Evolutionary conservation across 2,113 vertebrate species (phyloP).

Genomic region (Tragelaphus scriptus): DNA sequence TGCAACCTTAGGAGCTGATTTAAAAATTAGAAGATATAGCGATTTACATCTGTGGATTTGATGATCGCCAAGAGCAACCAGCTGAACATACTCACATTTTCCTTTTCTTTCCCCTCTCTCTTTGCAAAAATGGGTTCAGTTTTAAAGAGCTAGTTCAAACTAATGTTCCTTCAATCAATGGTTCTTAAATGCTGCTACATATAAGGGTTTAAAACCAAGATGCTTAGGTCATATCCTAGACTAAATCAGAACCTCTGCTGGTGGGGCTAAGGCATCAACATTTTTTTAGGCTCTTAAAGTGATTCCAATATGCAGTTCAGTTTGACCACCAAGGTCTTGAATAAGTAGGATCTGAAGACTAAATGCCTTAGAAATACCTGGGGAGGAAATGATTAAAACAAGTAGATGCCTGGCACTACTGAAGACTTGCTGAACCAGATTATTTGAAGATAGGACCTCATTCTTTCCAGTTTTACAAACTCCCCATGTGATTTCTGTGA

Average conservation of each 20-base stretch:
- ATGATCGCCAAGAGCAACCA: conserved; percentile 58
- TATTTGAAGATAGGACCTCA: background rate
- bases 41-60: conserved; percentile 65
- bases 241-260: background rate
- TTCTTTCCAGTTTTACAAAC: background rate
- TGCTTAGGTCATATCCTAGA: background rate
- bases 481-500: background rate
- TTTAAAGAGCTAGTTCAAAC: conserved; percentile 46
- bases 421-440: background rate
- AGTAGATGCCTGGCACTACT: background rate
- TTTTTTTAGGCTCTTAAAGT: background rate
- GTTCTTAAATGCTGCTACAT: background rate
- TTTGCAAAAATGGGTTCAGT: conserved; percentile 34
- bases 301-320: background rate
- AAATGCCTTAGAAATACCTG: background rate
- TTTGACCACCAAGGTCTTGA: background rate
- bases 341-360: background rate
- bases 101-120: background rate
- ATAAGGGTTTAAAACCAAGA: background rate
- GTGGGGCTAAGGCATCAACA: background rate
- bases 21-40: conserved; percentile 57
- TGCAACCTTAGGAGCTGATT: conserved; percentile 64
- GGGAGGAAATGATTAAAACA: background rate
- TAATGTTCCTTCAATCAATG: background rate
- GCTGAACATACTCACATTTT: conserved; percentile 46